A percentile compares a stretch with the other conserved stretches of the same genome.
Evolutionary conservation across 2,888 invertebrate genomes (phyloP).

Genomic region (Polyommatus iphigenia): DNA sequence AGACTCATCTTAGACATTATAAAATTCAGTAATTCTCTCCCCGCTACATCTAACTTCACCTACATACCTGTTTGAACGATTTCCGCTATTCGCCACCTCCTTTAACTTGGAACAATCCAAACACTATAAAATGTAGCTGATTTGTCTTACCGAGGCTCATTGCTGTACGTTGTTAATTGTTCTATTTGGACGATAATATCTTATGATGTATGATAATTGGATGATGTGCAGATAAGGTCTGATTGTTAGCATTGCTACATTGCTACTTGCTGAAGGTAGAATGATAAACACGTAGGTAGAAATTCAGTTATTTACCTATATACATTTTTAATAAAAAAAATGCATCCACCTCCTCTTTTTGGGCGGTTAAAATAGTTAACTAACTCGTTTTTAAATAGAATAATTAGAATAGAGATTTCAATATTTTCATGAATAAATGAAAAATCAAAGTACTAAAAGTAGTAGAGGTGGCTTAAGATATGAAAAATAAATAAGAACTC

Average conservation of each 20-base stretch:
- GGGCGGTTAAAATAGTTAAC: too few species aligned
- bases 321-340: too few species aligned
- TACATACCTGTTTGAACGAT: not conserved
- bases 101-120: not conserved
- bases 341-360: too few species aligned
- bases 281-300: too few species aligned
- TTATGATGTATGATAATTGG: conserved; percentile 14
- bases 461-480: too few species aligned
- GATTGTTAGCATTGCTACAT: conserved; percentile 4
- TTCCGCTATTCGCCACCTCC: not conserved
- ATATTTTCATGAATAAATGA: too few species aligned
- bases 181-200: conserved; percentile 12
- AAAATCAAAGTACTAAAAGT: too few species aligned
- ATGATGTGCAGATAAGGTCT: not conserved
- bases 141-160: conserved; percentile 2
- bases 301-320: too few species aligned
- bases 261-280: not conserved
- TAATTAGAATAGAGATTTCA: too few species aligned
- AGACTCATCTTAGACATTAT: not conserved
- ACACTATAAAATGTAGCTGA: conserved; percentile 12
- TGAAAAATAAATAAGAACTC: too few species aligned
- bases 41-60: not conserved
- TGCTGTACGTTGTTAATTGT: conserved; percentile 12
- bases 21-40: not conserved
- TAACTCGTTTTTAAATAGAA: too few species aligned